Conservation (phyloP, 2,888 invertebrate species). For the Chymomyza fuscimana region DNA sequence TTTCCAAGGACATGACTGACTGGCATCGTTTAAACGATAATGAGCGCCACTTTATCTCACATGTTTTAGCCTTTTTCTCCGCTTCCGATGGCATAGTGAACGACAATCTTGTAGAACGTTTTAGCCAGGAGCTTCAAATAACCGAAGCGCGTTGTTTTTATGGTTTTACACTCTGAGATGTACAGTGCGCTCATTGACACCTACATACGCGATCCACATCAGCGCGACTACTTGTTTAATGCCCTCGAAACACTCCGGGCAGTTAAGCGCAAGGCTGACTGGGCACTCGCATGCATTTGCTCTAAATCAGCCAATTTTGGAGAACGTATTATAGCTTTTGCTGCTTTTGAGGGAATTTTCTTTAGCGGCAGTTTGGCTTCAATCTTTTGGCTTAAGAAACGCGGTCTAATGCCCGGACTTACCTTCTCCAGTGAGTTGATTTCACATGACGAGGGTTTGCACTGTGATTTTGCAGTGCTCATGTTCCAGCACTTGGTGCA, state of each 20-base stretch:
- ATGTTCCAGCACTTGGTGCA: constrained; percentile 96
- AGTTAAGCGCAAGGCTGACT: constrained; percentile 98
- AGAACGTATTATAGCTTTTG: constrained; percentile 97
- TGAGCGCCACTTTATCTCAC: constrained; percentile 96
- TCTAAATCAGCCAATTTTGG: constrained; percentile 93
- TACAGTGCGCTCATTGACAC: constrained; percentile 98
- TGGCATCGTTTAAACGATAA: constrained; percentile 92
- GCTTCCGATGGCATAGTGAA: constrained; percentile 99
- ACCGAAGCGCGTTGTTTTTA: constrained; percentile 99
- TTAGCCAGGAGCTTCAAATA: constrained; percentile 97
- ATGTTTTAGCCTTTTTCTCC: constrained; percentile 98
- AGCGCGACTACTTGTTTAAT: constrained; percentile 95
- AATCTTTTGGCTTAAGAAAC: constrained; percentile 99
- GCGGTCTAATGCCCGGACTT: constrained; percentile 98
- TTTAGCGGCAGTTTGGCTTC: constrained; percentile 99
- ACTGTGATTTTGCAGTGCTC: constrained; percentile 99
- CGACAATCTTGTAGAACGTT: constrained; percentile 98
- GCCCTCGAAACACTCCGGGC: constrained; percentile 98
- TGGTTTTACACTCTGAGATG: constrained; percentile 99
- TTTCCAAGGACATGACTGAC: constrained; percentile 92
- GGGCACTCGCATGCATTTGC: constrained; percentile 98
- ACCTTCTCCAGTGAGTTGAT: constrained; percentile 99
- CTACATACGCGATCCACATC: constrained; percentile 91
- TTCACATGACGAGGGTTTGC: constrained; percentile 98
- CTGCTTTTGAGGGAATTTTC: constrained; percentile 99